A percentile compares a stretch with the other conserved stretches of the same genome.
These are phyloP conservation scores for Kryptolebias ocellatus DNA, from an alignment of 2,797 vertebrate species.

Conservation along the genomic window DNA sequence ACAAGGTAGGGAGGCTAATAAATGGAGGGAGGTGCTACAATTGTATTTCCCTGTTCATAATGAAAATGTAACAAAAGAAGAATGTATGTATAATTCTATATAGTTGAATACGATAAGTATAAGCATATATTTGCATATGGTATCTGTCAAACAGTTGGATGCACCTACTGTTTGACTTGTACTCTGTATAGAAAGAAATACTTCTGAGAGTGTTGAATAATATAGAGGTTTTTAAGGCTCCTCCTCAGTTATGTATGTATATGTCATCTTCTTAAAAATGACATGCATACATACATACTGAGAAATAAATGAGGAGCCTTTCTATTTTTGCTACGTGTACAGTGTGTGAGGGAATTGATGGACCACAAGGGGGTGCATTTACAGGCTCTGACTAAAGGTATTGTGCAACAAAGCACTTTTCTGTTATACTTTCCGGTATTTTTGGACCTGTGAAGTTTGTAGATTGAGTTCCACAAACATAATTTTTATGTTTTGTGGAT, in stretches of 20 bases:
- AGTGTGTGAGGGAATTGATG: slow-evolving; percentile 70
- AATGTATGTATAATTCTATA: slow-evolving; percentile 81
- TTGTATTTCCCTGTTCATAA: slow-evolving; percentile 61
- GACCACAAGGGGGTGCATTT: slow-evolving; percentile 75
- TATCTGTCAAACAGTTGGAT: slow-evolving; percentile 4
- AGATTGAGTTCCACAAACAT: slow-evolving; percentile 63
- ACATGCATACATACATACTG: slow-evolving; percentile 34
- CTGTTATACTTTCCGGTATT: slow-evolving; percentile 41
- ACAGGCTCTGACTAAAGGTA: slow-evolving; percentile 64
- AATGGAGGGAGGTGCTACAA: slow-evolving; percentile 44
- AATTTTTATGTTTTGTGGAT: slow-evolving; percentile 54
- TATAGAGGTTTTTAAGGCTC: slow-evolving; percentile 66
- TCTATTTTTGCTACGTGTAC: slow-evolving; percentile 72
- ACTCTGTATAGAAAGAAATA: slow-evolving; percentile 53
- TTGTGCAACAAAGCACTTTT: slow-evolving; percentile 57
- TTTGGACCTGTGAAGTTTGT: slow-evolving; percentile 76
- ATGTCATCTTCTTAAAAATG: slow-evolving; percentile 28
- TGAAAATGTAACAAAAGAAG: slow-evolving; percentile 71
- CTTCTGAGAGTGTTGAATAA: slow-evolving; percentile 64
- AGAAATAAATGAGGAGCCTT: slow-evolving; percentile 54
- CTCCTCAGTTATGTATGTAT: slow-evolving; percentile 43
- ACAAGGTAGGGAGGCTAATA: slow-evolving; percentile 37
- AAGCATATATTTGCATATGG: slow-evolving; percentile 58
- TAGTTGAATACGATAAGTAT: slow-evolving; percentile 71
- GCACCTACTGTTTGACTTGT: background rate